Evolutionary conservation across 2,888 invertebrate genomes (phyloP).

Genomic region (Epicampocera succincta): DNA sequence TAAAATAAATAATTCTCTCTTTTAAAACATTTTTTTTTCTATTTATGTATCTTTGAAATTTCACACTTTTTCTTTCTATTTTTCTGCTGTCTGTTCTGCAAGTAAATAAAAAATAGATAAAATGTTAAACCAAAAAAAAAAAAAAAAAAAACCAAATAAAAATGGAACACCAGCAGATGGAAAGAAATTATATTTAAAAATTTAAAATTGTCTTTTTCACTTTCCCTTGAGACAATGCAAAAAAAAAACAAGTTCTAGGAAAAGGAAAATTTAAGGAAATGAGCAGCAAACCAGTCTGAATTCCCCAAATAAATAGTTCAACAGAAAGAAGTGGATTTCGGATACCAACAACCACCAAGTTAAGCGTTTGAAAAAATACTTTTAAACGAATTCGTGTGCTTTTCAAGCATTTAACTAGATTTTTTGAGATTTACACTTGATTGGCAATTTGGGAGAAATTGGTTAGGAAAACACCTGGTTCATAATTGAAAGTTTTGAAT

Average conservation of each 20-base stretch:
- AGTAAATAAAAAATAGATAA: constrained; percentile 53
- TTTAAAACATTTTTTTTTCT: neutral
- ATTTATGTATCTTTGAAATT: constrained; percentile 42
- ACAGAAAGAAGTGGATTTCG: neutral
- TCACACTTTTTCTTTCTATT: constrained; percentile 26
- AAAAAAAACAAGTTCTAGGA: constrained; percentile 25
- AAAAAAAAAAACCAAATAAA: too few relatives aligned
- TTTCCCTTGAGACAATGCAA: constrained; percentile 57
- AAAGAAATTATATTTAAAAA: constrained; percentile 54
- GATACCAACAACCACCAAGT: neutral
- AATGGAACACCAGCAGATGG: constrained; percentile 6
- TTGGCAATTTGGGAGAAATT: too few relatives aligned
- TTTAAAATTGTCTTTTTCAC: constrained; percentile 60
- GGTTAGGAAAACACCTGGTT: too few relatives aligned
- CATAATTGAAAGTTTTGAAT: too few relatives aligned
- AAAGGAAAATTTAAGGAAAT: constrained; percentile 49
- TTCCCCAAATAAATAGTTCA: constrained; percentile 46
- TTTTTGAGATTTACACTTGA: too few relatives aligned
- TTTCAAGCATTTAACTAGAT: too few relatives aligned
- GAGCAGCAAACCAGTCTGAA: constrained; percentile 55
- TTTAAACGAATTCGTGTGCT: too few relatives aligned
- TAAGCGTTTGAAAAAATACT: too few relatives aligned
- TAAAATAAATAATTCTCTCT: constrained; percentile 31
- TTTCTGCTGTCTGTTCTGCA: constrained; percentile 29
- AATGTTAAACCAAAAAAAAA: constrained; percentile 14